phyloP scores from a whole-genome alignment of 2,888 invertebrate species.

The Ditula angustiorana region DNA sequence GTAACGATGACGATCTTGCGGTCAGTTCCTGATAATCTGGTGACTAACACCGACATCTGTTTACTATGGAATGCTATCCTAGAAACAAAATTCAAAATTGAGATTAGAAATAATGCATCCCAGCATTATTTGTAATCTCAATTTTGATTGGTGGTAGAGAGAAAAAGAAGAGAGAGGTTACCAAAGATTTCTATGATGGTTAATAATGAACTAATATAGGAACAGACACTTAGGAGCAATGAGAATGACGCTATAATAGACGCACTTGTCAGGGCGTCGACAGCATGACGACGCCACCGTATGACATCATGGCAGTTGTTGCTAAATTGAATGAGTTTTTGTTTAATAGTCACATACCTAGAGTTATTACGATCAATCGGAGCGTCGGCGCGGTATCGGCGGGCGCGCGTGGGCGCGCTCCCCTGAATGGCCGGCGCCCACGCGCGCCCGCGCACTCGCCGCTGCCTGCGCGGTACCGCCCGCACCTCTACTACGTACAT shows the following conservation, averaged over 20 bases:
- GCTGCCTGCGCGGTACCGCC: constrained; percentile 53
- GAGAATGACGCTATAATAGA: constrained; percentile 8
- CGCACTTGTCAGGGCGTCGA: neutral
- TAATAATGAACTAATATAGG: no score
- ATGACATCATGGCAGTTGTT: constrained; percentile 41
- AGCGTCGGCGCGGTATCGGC: constrained; percentile 34
- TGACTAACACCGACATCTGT: neutral
- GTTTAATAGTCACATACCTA: constrained; percentile 49
- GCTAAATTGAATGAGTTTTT: constrained; percentile 36
- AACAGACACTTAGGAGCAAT: neutral
- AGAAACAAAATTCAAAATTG: neutral
- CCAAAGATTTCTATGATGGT: no score
- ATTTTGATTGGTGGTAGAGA: no score
- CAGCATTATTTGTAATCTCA: no score
- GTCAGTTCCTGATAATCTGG: neutral
- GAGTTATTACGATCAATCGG: constrained; percentile 29
- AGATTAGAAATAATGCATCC: neutral
- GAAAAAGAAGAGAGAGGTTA: no score
- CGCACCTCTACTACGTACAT: constrained; percentile 46
- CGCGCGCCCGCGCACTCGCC: constrained; percentile 42
- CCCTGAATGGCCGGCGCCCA: constrained; percentile 74
- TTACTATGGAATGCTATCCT: neutral
- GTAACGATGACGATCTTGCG: neutral
- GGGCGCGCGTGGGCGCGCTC: constrained; percentile 65
- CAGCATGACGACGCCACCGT: constrained; percentile 1